A percentile compares a stretch with the other conserved stretches of the same genome.
Evolutionary conservation across 2,888 invertebrate genomes (phyloP).

Genomic region (Agriopis marginaria): DNA sequence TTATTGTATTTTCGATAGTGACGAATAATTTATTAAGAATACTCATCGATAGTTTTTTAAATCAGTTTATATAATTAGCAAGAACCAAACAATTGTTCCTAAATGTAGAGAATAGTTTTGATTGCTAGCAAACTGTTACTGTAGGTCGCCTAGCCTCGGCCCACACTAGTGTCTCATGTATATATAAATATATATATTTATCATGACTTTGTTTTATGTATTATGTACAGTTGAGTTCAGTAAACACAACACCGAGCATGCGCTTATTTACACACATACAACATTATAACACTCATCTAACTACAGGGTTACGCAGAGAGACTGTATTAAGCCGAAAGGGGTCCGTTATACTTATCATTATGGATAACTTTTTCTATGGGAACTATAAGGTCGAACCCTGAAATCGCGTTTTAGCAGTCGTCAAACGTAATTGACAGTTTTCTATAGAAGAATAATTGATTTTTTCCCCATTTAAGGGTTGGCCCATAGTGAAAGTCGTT

Average conservation of each 20-base stretch:
- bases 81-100: background rate
- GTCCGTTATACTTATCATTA: no score
- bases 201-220: background rate
- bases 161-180: no score
- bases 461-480: no score
- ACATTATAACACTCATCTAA: background rate
- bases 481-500: no score
- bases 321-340: no score
- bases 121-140: background rate
- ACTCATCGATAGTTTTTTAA: background rate
- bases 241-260: slow-evolving; percentile 20
- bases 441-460: no score
- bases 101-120: background rate
- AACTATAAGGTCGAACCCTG: no score
- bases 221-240: slow-evolving; percentile 6
- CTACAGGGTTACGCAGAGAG: no score
- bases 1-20: background rate
- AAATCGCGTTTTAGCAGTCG: no score
- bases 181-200: background rate
- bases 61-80: background rate
- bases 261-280: background rate
- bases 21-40: background rate
- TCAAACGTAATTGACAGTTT: no score
- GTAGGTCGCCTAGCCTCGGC: no score
- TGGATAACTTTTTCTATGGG: no score